Evolutionary conservation across 2,113 vertebrate species (phyloP), one percentile per base, ranked within the genome.

Genomic region (Melanocharis versteri): DNA sequence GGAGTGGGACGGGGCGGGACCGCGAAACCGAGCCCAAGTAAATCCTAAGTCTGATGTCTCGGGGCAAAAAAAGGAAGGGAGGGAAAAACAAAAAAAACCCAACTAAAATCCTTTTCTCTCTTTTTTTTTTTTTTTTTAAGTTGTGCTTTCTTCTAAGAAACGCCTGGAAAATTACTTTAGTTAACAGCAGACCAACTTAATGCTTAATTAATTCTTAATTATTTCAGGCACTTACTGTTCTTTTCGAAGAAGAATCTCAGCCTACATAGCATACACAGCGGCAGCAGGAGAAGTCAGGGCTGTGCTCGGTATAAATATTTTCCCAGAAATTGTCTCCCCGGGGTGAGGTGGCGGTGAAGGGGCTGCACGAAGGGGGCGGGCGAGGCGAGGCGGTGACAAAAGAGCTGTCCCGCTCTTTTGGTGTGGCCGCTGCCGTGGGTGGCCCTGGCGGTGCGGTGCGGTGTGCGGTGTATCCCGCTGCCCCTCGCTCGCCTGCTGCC

Each of bases 211-310:
- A 15, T 35, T 24, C 1, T 57, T 16, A 5, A 5, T 10, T 30
- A 7, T 37, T 77, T 60, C 20, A n/a, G 20, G 17, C 2, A 27
- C 4, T 73, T 66, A 11, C 0, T 27, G 21, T 9, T 6, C 4
- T 5, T 76, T 86, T 7, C 15, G 2, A 60, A 44, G 23, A 8
- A 27, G 13, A 11, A 12, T 48, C 17, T 48, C 21, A 39, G 24
- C 27, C 27, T n/a, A 8, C 4, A 8, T n/a, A n/a, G n/a, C n/a
- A n/a, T n/a, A n/a, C n/a, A n/a, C 4, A 4, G 21, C 3, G 7
- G 13, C 9, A 39, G 10, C 6, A 31, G 22, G 26, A 26, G 7
- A 77, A 28, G 6, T 16, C 9, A 24, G 13, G 11, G 11, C 13
- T 24, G 3, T 13, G 8, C 3, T 24, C 23, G 4, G 3, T 23